phyloP scores from a whole-genome alignment of 2,888 invertebrate species.

The Lycocerus yunnanus region DNA sequence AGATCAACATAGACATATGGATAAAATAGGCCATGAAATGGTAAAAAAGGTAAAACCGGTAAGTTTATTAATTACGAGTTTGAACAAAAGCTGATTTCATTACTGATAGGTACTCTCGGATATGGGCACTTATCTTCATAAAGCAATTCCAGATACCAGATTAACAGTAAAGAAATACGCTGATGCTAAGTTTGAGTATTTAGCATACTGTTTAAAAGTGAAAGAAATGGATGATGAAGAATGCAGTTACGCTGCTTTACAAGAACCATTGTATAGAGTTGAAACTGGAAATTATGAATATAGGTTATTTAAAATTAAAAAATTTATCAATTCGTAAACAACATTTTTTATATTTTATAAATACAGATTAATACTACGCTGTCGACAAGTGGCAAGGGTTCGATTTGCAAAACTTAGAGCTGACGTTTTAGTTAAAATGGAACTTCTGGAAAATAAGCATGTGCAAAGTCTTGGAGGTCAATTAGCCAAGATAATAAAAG shows the following conservation, averaged over 20 bases:
- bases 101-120: conserved; percentile 82
- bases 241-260: conserved; percentile 87
- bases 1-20: conserved; percentile 90
- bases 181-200: conserved; percentile 98
- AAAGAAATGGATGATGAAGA: conserved; percentile 99
- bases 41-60: conserved; percentile 91
- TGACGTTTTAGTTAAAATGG: conserved; percentile 96
- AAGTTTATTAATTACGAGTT: conserved; percentile 40
- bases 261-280: conserved; percentile 95
- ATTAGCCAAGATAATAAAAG: conserved; percentile 80
- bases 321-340: neutral
- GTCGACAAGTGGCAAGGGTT: conserved; percentile 90
- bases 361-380: conserved; percentile 83
- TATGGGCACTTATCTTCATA: conserved; percentile 94
- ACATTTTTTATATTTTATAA: conserved; percentile 2
- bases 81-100: neutral
- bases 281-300: conserved; percentile 99
- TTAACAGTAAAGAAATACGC: conserved; percentile 97
- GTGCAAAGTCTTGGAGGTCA: conserved; percentile 93
- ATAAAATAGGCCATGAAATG: conserved; percentile 87
- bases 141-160: conserved; percentile 98
- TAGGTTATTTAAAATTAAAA: conserved; percentile 60
- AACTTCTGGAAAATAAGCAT: conserved; percentile 96
- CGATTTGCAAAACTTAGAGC: conserved; percentile 83
- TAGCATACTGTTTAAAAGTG: conserved; percentile 98